Evolutionary conservation across 1,140 invertebrate species (phyloP), one percentile per base, ranked within the genome.

Genomic region (Leguminivora glycinivorella): DNA sequence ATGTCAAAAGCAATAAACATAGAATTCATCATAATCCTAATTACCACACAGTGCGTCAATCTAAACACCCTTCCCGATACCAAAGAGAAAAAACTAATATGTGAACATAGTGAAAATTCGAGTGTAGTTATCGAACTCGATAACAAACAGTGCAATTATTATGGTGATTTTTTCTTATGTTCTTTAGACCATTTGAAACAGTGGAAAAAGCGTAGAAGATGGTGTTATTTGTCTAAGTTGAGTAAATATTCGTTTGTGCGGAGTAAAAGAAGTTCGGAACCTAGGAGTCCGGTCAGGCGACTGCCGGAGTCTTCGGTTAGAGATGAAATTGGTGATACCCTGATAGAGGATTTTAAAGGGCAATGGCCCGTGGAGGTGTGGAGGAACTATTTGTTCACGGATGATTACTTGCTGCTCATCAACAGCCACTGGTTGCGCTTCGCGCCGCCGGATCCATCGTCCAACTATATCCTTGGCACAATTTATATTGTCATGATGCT

Each of bases 371-470:
- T 94, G 4, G 69, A 88, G 2, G 69, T 82, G 24, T 94, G 94
- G 94, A 85, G 88, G 71, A 72, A 76, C 12, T 80, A 85, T 6
- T 84, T 91, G 67, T 94, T 94, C 69, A 90, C 90, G 17, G 92
- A 94, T 14, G 92, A 93, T 19, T 94, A 93, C 73, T 85, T 95
- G 43, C 76, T 88, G 9, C 80, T 90, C 12, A 94, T 95, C 43
- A 95, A 95, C 81, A 77, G 88, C 0, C 94, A 95, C 78, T 96
- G 95, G 95, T 77, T 96, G 72, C 80, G 92, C 70, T 95, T 94
- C 77, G 85, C 92, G 7, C 94, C 94, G 2, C 94, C 94, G 0
- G 73, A 82, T 6, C 87, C 92, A n/a, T 75, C 72, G 1, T 78
- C 92, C 14, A 93, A 95, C 71, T 94, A 94, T 74, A 82, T 88